Percentiles rank a stretch among this genome's conserved stretches.
Conservation (phyloP, 1,140 invertebrate species). For the Cyclargus thomasi region DNA sequence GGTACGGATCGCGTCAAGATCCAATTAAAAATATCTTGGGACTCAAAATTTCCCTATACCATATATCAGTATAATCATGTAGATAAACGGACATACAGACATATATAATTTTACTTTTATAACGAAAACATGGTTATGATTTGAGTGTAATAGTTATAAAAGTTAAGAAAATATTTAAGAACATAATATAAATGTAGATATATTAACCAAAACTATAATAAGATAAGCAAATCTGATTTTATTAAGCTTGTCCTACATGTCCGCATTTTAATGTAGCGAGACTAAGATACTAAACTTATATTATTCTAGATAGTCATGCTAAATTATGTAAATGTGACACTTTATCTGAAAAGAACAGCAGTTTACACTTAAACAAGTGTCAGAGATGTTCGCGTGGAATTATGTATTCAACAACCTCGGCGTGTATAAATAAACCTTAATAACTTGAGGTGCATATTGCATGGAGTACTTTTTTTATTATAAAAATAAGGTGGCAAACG, state of each 20-base stretch:
- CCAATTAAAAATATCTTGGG: too few relatives aligned
- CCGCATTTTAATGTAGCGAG: conserved; percentile 2
- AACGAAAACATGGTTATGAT: too few relatives aligned
- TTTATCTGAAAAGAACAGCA: conserved; percentile 68
- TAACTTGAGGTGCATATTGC: conserved; percentile 23
- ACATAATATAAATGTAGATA: neutral
- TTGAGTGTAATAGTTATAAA: too few relatives aligned
- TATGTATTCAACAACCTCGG: conserved; percentile 28
- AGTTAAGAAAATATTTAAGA: too few relatives aligned
- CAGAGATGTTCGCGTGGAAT: conserved; percentile 43
- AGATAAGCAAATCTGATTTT: conserved; percentile 9
- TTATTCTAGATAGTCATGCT: conserved; percentile 33
- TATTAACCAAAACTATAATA: neutral
- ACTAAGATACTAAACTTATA: neutral
- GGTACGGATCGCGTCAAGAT: too few relatives aligned
- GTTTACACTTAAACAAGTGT: conserved; percentile 71
- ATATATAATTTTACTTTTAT: too few relatives aligned
- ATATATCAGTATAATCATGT: too few relatives aligned
- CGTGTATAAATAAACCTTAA: conserved; percentile 23
- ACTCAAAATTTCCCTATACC: too few relatives aligned
- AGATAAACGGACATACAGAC: too few relatives aligned
- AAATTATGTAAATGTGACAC: conserved; percentile 67
- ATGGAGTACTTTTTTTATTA: neutral
- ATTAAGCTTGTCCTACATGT: conserved; percentile 3
- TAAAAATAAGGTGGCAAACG: too few relatives aligned